Evolutionary conservation across 2,113 vertebrate species (phyloP).

Genomic region (Sitta europaea): DNA sequence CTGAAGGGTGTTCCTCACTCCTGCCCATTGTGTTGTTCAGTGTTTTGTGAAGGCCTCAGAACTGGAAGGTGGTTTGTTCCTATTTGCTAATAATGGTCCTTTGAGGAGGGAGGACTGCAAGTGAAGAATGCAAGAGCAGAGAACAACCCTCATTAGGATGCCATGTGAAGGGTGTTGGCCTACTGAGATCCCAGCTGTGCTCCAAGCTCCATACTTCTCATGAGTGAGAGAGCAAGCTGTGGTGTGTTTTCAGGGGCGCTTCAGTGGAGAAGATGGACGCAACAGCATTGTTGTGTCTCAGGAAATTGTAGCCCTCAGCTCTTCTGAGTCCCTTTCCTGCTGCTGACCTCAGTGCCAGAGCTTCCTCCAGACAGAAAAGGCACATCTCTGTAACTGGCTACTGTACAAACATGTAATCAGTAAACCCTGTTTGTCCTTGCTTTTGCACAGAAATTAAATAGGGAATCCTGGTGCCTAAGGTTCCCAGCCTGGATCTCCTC

Average conservation of each 20-base stretch:
- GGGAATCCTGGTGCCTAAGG: neutral
- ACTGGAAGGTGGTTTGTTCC: neutral
- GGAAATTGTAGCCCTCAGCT: neutral
- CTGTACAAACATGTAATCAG: neutral
- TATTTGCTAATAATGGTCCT: slow-evolving; percentile 23
- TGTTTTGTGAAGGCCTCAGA: neutral
- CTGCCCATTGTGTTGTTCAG: neutral
- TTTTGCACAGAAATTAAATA: neutral
- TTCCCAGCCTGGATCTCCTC: neutral
- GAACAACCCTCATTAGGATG: neutral
- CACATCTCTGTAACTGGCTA: neutral
- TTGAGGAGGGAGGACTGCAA: neutral
- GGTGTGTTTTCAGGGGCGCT: neutral
- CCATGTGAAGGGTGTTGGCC: neutral
- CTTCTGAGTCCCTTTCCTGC: neutral
- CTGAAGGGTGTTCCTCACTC: neutral
- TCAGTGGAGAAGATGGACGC: neutral
- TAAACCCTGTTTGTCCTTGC: neutral
- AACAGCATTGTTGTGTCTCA: neutral
- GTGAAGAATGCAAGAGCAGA: neutral
- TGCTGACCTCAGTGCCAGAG: neutral
- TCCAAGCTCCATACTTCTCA: neutral
- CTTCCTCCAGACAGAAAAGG: neutral
- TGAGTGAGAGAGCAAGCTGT: neutral
- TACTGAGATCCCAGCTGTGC: neutral